A percentile compares a stretch with the other conserved stretches of the same genome.
Conservation (phyloP, 2,113 vertebrate genomes). For the Dissostichus mawsoni region DNA sequence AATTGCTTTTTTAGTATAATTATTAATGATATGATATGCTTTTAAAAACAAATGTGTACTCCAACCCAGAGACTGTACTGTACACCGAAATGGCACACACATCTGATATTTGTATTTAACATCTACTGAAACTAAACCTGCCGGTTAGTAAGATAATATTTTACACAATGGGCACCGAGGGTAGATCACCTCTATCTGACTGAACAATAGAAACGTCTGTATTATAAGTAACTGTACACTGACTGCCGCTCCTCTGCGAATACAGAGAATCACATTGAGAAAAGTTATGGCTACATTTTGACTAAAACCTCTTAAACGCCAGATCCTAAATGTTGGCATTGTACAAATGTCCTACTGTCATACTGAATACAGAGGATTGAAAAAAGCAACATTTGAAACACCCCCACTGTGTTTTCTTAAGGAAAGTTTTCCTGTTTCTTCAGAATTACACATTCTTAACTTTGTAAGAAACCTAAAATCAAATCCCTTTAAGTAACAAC, state of each 20-base stretch:
- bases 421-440: constrained; percentile 28
- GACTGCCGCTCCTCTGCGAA: constrained; percentile 19
- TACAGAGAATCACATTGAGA: constrained; percentile 1
- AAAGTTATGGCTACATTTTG: not conserved
- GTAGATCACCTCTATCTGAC: constrained; percentile 31
- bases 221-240: constrained; percentile 35
- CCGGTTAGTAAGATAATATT: constrained; percentile 23
- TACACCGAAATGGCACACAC: constrained; percentile 30
- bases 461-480: constrained; percentile 41
- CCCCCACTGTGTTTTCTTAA: constrained; percentile 25
- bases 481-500: constrained; percentile 50
- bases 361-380: constrained; percentile 19
- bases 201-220: constrained; percentile 32
- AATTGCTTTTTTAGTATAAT: constrained; percentile 1
- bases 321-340: constrained; percentile 30
- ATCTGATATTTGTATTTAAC: not conserved
- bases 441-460: constrained; percentile 23
- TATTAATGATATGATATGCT: not conserved
- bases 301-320: not conserved
- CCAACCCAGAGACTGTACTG: constrained; percentile 5
- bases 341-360: constrained; percentile 24
- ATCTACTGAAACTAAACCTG: constrained; percentile 26
- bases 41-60: not conserved
- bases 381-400: constrained; percentile 21
- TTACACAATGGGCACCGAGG: constrained; percentile 1